Evolutionary conservation across 2,797 vertebrate genomes (phyloP), one percentile per base, ranked within the genome.

Genomic region (Simalia tracyae): DNA sequence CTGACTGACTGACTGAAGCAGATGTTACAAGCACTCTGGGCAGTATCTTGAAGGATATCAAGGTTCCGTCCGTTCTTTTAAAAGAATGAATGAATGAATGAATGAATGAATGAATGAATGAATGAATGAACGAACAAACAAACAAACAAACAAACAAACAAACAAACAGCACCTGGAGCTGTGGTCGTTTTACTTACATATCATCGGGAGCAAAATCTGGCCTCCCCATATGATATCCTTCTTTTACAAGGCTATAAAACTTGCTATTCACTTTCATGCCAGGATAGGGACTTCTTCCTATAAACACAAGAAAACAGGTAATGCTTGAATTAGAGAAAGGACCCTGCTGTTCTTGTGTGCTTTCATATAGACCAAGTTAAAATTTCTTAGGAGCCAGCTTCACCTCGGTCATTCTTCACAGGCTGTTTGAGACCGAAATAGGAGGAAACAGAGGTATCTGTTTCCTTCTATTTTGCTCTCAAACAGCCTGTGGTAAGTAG

Each of bases 161-260:
- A 0, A 42, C 42, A 42, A 3, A 42, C 42, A 42, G 1, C 5
- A 17, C 54, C 26, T 86, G 56, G 26, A 87, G 6, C n/a, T 84
- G n/a, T 36, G 0, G 0, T 22, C 5, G 10, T 42, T 91, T 87
- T 93, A 95, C 99, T 98, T 97, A 99, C 99, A 99, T 98, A 95
- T 98, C 98, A 93, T 98, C 97, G 14, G 98, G 98, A 42, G 99
- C 98, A 4, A 98, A 99, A 91, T 98, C 98, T 0, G 99, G 99
- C 92, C 98, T 98, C 92, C 98, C 98, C 99, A 99, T 99, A 97
- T 99, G 98, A 96, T 99, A 99, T 15, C 99, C 99, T 14, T 97
- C 97, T 95, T 99, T 99, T 94, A 99, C 98, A 98, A 99, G 98
- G 95, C 98, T 99, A 93, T 99, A 99, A 97, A 99, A 99, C 95